Conservation (phyloP, 2,113 vertebrate species). For the Lophochroa leadbeateri region DNA sequence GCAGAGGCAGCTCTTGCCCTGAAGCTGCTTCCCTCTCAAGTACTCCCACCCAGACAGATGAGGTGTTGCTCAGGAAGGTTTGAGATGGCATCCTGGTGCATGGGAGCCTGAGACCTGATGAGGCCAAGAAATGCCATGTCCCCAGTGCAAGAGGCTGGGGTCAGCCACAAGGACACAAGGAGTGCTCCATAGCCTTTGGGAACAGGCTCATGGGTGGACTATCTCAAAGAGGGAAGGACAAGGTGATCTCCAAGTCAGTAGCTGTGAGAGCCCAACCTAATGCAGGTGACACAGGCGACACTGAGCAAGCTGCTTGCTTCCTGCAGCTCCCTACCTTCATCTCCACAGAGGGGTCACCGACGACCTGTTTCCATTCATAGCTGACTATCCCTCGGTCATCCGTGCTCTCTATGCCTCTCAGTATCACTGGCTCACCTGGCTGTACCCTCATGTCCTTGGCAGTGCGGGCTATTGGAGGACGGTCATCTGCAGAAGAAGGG, state of each 20-base stretch:
- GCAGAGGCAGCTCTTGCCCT: not conserved
- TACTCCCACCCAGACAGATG: not conserved
- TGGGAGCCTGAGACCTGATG: not conserved
- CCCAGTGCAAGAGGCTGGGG: not conserved
- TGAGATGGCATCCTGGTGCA: not conserved
- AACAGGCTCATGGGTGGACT: not conserved
- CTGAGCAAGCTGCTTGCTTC: not conserved
- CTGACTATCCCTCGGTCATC: conserved; percentile 75
- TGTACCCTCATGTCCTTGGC: conserved; percentile 85
- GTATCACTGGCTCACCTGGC: conserved; percentile 77
- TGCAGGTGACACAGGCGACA: not conserved
- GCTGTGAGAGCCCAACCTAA: not conserved
- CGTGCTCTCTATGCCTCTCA: conserved; percentile 80
- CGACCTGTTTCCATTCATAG: conserved; percentile 81
- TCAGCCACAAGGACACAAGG: not conserved
- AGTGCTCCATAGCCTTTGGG: not conserved
- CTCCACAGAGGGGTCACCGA: conserved; percentile 49
- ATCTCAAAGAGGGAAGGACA: not conserved
- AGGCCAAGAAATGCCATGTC: not conserved
- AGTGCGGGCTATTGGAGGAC: conserved; percentile 76
- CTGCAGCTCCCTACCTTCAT: conserved; percentile 76
- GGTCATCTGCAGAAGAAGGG: conserved; percentile 67
- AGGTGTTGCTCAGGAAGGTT: not conserved
- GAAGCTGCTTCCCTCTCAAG: not conserved
- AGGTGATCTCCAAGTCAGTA: not conserved